Conservation (phyloP, 2,888 invertebrate species). For the Agrotis ipsilon region DNA sequence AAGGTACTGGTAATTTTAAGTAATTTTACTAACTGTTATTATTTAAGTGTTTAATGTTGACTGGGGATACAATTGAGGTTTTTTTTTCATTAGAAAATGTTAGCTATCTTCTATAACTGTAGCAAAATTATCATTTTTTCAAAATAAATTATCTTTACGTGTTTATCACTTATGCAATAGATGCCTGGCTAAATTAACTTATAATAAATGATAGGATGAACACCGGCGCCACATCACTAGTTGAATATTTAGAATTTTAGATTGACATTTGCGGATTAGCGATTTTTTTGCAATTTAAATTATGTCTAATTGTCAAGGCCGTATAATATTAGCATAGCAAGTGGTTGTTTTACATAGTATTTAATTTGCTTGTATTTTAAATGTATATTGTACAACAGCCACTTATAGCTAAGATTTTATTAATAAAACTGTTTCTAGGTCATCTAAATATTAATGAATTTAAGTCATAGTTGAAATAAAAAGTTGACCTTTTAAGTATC, state of each 20-base stretch:
- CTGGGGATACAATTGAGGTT: too few relatives aligned
- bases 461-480: constrained; percentile 1
- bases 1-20: neutral
- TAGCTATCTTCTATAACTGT: too few relatives aligned
- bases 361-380: constrained; percentile 5
- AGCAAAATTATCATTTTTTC: too few relatives aligned
- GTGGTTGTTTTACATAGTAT: constrained; percentile 15
- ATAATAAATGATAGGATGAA: too few relatives aligned
- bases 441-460: neutral
- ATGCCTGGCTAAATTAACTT: too few relatives aligned
- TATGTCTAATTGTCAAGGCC: constrained; percentile 73
- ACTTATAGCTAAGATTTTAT: neutral
- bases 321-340: constrained; percentile 53
- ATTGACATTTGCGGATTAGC: constrained; percentile 72
- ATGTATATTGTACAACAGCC: neutral
- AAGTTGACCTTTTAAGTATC: constrained; percentile 9
- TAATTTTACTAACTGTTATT: too few relatives aligned
- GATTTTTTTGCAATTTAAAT: constrained; percentile 74
- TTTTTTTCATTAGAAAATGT: too few relatives aligned
- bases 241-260: constrained; percentile 57
- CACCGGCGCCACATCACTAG: constrained; percentile 31
- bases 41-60: too few relatives aligned
- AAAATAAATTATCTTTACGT: neutral
- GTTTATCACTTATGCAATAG: neutral
- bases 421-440: constrained; percentile 1